These are phyloP conservation scores for Trichonephila inaurata DNA, from an alignment of 1,140 invertebrate genomes.

Conservation along the genomic window DNA sequence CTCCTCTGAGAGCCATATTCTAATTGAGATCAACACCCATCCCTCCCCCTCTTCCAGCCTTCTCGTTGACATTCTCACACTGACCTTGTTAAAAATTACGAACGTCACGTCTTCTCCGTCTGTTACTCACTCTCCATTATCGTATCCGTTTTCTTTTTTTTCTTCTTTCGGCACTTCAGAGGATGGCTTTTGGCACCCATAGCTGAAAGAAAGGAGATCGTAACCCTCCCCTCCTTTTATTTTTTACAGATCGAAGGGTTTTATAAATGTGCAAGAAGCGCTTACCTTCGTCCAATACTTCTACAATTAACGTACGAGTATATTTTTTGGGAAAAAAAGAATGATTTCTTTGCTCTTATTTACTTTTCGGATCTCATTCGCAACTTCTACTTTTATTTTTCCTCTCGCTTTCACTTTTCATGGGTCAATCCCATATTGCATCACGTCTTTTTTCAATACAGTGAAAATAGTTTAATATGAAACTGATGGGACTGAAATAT, in stretches of 20 bases:
- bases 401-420: background rate
- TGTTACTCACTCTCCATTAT: conserved; percentile 12
- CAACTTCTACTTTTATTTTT: background rate
- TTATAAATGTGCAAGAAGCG: background rate
- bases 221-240: background rate
- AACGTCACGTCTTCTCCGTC: background rate
- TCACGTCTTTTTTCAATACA: background rate
- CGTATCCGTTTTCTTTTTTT: background rate
- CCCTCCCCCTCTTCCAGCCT: background rate
- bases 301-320: background rate
- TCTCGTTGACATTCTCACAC: background rate
- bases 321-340: background rate
- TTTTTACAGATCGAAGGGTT: background rate
- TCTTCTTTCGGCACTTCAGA: background rate
- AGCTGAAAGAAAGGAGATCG: background rate
- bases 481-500: too few relatives aligned
- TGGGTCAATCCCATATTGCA: background rate
- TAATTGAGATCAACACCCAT: background rate
- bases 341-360: background rate
- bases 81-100: background rate
- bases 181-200: background rate
- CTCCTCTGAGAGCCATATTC: background rate
- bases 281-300: background rate
- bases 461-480: too few relatives aligned
- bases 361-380: background rate